These are phyloP conservation scores for Bombyx mori DNA, from an alignment of 1,140 invertebrate genomes.

Conservation along the genomic window ASM3026992v2 NC_085119.1:10733001-10733500, in stretches of 20 bases:
- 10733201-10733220: slow-evolving; percentile 52
- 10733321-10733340: too few relatives aligned
- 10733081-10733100: slow-evolving; percentile 7
- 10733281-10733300: slow-evolving; percentile 71
- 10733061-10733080: not conserved
- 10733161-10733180: slow-evolving; percentile 72
- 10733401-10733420: too few relatives aligned
- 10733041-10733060: not conserved
- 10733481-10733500: too few relatives aligned
- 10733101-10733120: slow-evolving; percentile 57
- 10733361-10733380: too few relatives aligned
- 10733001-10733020: not conserved
- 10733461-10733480: too few relatives aligned
- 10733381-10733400: too few relatives aligned
- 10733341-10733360: too few relatives aligned
- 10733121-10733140: slow-evolving; percentile 52
- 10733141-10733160: slow-evolving; percentile 63
- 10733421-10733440: too few relatives aligned
- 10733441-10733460: too few relatives aligned
- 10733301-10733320: not conserved
- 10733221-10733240: slow-evolving; percentile 55
- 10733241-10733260: slow-evolving; percentile 58
- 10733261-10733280: slow-evolving; percentile 71
- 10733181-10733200: slow-evolving; percentile 72
- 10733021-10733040: not conserved